A percentile compares a stretch with the other conserved stretches of the same genome.
Conservation (phyloP, 2,888 invertebrate species). For the Ormyrus pomaceus region DNA sequence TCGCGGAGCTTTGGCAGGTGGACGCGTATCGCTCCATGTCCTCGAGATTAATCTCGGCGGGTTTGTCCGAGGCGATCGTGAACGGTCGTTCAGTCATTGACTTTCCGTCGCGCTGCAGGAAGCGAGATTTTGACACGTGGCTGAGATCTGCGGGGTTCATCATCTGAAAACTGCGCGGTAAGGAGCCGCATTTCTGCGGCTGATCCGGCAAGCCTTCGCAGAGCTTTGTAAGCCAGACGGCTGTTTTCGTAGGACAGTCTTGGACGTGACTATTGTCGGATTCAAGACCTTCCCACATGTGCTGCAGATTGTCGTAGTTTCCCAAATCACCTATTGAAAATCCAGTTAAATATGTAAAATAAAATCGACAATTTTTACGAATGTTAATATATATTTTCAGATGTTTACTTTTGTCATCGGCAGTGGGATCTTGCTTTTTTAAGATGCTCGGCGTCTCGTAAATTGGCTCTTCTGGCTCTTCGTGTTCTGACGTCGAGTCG, state of each 20-base stretch:
- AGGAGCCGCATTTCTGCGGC: conserved; percentile 85
- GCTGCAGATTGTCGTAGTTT: conserved; percentile 80
- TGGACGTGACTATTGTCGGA: conserved; percentile 60
- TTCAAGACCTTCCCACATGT: conserved; percentile 70
- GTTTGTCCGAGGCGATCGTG: conserved; percentile 84
- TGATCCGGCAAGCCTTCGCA: conserved; percentile 82
- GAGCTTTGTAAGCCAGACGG: conserved; percentile 84
- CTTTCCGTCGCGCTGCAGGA: conserved; percentile 80
- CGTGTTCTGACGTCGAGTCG: conserved; percentile 58
- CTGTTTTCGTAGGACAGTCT: conserved; percentile 81
- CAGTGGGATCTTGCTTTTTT: conserved; percentile 75
- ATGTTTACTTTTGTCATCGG: conserved; percentile 35
- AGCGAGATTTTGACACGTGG: conserved; percentile 74
- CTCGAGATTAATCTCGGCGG: conserved; percentile 82
- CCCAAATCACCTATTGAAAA: conserved; percentile 75
- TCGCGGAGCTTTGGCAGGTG: conserved; percentile 68
- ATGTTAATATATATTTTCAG: background rate
- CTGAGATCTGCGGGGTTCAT: conserved; percentile 77
- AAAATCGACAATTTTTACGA: background rate
- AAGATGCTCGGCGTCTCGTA: conserved; percentile 69
- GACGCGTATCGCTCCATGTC: conserved; percentile 80
- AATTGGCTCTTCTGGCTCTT: conserved; percentile 63
- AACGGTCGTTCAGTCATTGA: conserved; percentile 82
- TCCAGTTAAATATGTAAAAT: conserved; percentile 42
- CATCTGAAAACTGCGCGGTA: conserved; percentile 87